Conservation (phyloP, 2,888 invertebrate species). For the Ophion costatus region DNA sequence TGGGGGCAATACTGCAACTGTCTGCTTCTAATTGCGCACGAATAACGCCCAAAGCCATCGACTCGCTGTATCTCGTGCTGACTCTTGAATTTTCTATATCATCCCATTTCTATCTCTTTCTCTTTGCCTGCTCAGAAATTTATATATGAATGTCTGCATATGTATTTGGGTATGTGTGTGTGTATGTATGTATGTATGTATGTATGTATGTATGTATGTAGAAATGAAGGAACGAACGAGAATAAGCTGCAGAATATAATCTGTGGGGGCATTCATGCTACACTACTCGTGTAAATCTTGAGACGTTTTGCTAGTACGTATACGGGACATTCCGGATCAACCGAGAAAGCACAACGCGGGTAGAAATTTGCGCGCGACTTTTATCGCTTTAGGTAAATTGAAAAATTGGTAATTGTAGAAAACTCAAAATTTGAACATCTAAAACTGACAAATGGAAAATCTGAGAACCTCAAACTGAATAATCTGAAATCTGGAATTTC, state of each 20-base stretch:
- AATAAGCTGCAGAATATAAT: conserved; percentile 53
- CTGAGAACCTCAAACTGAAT: too few species aligned
- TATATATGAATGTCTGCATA: conserved; percentile 1
- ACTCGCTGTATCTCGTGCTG: conserved; percentile 35
- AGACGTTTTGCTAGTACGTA: conserved; percentile 28
- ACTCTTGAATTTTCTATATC: conserved; percentile 43
- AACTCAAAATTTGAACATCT: too few species aligned
- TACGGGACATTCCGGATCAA: not conserved
- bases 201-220: not conserved
- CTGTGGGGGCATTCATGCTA: conserved; percentile 49
- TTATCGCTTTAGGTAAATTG: too few species aligned
- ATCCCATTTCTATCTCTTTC: conserved; percentile 3
- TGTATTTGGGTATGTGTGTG: not conserved
- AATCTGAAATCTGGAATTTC: too few species aligned
- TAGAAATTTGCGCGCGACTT: too few species aligned
- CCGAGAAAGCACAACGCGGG: not conserved
- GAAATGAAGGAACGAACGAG: conserved; percentile 37
- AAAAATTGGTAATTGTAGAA: too few species aligned
- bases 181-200: not conserved
- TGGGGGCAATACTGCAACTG: conserved; percentile 50
- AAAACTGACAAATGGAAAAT: too few species aligned
- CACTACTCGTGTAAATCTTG: conserved; percentile 31
- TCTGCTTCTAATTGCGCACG: conserved; percentile 62
- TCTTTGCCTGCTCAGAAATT: conserved; percentile 8
- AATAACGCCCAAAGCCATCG: conserved; percentile 63